These are phyloP conservation scores for Dallia pectoralis DNA, from an alignment of 2,797 vertebrate genomes.

Conservation along the genomic window DNA sequence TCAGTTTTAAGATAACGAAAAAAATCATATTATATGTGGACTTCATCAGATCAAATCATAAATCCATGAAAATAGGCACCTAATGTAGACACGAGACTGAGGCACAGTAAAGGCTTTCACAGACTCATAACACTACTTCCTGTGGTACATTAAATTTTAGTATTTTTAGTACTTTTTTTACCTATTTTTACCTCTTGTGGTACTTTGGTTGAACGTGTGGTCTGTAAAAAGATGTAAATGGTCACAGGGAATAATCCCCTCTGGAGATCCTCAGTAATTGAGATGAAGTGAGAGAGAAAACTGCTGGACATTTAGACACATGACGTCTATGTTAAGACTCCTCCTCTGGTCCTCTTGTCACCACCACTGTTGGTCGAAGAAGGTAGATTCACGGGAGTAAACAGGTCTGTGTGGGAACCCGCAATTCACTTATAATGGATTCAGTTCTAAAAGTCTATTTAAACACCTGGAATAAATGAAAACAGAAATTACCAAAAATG, in stretches of 20 bases:
- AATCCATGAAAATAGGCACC: too few species aligned
- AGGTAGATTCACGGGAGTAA: slow-evolving; percentile 31
- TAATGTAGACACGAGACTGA: too few species aligned
- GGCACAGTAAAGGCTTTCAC: too few species aligned
- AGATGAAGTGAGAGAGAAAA: slow-evolving; percentile 56
- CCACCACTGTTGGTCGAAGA: slow-evolving; percentile 37
- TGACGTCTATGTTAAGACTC: slow-evolving; percentile 42
- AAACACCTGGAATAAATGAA: slow-evolving; percentile 5
- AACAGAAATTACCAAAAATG: not conserved
- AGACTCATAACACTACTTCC: not conserved
- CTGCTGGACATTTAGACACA: slow-evolving; percentile 29
- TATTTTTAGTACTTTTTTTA: too few species aligned
- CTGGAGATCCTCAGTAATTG: slow-evolving; percentile 61
- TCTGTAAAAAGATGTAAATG: slow-evolving; percentile 35
- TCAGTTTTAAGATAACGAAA: not conserved
- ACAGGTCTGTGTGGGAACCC: slow-evolving; percentile 16
- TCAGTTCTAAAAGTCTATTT: slow-evolving; percentile 18
- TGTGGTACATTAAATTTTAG: not conserved
- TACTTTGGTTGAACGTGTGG: not conserved
- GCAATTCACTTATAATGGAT: slow-evolving; percentile 2
- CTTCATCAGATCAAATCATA: too few species aligned
- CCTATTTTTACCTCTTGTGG: not conserved
- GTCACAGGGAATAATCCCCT: slow-evolving; percentile 54
- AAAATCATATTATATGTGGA: too few species aligned
- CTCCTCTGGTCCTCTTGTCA: slow-evolving; percentile 53